Evolutionary conservation across 2,797 vertebrate genomes (phyloP).

Genomic region (Atherinosoma microstoma): DNA sequence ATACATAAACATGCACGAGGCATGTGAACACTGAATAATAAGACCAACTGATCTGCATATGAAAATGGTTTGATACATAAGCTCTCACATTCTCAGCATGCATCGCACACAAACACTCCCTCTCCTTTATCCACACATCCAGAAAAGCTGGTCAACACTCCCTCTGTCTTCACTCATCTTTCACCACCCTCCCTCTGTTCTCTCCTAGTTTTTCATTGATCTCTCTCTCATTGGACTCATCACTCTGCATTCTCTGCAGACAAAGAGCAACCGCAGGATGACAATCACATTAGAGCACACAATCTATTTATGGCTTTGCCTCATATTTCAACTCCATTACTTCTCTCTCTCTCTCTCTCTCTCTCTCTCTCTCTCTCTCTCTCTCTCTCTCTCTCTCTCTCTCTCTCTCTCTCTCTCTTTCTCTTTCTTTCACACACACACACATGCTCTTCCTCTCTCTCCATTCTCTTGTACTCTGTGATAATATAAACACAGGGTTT

Average conservation of each 20-base stretch:
- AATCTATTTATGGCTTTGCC: conserved; percentile 83
- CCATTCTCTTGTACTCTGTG: conserved; percentile 41
- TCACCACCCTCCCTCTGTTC: conserved; percentile 51
- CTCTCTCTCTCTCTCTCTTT: conserved; percentile 1
- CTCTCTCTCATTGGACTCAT: conserved; percentile 79
- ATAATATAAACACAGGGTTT: conserved; percentile 78
- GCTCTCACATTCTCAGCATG: conserved; percentile 55
- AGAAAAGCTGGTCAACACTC: conserved; percentile 68
- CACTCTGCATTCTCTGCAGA: conserved; percentile 80
- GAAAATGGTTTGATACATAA: conserved; percentile 61
- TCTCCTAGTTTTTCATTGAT: conserved; percentile 73
- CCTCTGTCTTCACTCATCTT: conserved; percentile 69
- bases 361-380: background rate
- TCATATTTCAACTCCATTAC: conserved; percentile 78
- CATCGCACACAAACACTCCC: background rate
- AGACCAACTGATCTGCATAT: conserved; percentile 70
- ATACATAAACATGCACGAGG: conserved; percentile 59
- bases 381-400: conserved; percentile 1
- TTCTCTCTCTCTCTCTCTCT: conserved; percentile 23
- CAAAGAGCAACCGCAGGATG: conserved; percentile 80
- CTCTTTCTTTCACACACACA: conserved; percentile 1
- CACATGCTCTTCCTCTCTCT: conserved; percentile 12
- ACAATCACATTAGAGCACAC: conserved; percentile 82
- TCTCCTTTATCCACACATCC: conserved; percentile 47
- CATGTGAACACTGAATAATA: conserved; percentile 58